phyloP scores from a whole-genome alignment of 2,888 invertebrate species.

The Drosophila flavopinicola region DNA sequence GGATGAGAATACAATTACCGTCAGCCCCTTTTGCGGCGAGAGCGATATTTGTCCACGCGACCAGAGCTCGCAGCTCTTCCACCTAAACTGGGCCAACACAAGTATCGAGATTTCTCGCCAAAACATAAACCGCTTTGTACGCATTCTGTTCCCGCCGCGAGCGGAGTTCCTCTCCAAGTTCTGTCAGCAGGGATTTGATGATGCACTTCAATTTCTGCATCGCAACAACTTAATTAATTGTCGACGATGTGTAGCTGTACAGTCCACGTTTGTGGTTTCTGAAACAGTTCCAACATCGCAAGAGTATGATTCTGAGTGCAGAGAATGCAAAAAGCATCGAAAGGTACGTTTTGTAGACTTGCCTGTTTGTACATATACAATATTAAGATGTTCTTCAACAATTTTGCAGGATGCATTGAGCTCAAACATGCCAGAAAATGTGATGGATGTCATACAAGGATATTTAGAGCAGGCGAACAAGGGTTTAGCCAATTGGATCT shows the following conservation, averaged over 20 bases:
- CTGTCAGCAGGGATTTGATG: slow-evolving; percentile 99
- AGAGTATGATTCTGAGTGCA: slow-evolving; percentile 93
- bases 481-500: slow-evolving; percentile 95
- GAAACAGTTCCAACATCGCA: slow-evolving; percentile 87
- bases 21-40: slow-evolving; percentile 98
- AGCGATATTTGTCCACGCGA: slow-evolving; percentile 97
- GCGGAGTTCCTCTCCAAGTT: slow-evolving; percentile 96
- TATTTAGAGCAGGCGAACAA: slow-evolving; percentile 96
- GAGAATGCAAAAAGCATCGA: slow-evolving; percentile 94
- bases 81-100: slow-evolving; percentile 94
- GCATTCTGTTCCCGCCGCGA: slow-evolving; percentile 97
- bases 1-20: slow-evolving; percentile 97
- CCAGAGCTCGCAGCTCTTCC: slow-evolving; percentile 92
- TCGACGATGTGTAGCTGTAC: slow-evolving; percentile 94
- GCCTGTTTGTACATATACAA: not conserved
- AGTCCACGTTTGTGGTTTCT: slow-evolving; percentile 93
- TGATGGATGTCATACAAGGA: slow-evolving; percentile 95
- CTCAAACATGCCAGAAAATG: slow-evolving; percentile 94
- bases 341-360: slow-evolving; percentile 86
- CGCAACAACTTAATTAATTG: slow-evolving; percentile 96
- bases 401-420: slow-evolving; percentile 90
- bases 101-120: slow-evolving; percentile 96
- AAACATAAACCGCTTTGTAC: slow-evolving; percentile 96
- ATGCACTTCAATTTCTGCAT: slow-evolving; percentile 93
- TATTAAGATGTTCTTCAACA: slow-evolving; percentile 54